These are phyloP conservation scores for Phataginus tetradactyla DNA, from an alignment of 2,797 vertebrate genomes.

Conservation along the genomic window DNA sequence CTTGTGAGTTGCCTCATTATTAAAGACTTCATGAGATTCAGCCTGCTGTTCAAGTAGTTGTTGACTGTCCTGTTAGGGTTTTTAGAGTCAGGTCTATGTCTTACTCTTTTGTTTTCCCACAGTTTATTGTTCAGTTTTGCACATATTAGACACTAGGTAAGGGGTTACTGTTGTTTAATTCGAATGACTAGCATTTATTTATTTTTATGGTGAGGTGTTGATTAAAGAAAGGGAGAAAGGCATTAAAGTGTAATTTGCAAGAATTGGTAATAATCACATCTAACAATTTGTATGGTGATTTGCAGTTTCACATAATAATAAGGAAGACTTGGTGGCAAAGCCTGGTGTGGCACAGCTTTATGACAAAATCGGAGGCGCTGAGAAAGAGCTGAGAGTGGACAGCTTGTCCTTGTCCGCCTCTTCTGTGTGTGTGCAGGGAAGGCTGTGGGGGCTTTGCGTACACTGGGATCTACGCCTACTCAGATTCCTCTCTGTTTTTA, in stretches of 20 bases:
- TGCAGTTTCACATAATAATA: conserved; percentile 14
- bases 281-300: conserved; percentile 42
- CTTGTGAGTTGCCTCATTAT: background rate
- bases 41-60: background rate
- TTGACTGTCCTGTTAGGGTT: background rate
- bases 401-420: background rate
- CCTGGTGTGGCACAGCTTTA: background rate
- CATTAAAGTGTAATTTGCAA: conserved; percentile 70
- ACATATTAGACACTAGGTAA: background rate
- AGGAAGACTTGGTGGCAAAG: background rate
- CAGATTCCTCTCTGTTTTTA: background rate
- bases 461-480: background rate
- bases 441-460: fast-evolving
- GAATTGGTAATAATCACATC: conserved; percentile 66
- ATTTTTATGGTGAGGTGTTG: conserved; percentile 68
- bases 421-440: fast-evolving
- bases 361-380: background rate
- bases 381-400: background rate
- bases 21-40: background rate
- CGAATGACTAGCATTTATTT: conserved; percentile 61
- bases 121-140: background rate
- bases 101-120: background rate
- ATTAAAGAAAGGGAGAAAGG: conserved; percentile 62
- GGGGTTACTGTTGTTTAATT: conserved; percentile 50
- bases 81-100: background rate